Conservation (phyloP, 2,113 vertebrate genomes). For the Egretta garzetta region DNA sequence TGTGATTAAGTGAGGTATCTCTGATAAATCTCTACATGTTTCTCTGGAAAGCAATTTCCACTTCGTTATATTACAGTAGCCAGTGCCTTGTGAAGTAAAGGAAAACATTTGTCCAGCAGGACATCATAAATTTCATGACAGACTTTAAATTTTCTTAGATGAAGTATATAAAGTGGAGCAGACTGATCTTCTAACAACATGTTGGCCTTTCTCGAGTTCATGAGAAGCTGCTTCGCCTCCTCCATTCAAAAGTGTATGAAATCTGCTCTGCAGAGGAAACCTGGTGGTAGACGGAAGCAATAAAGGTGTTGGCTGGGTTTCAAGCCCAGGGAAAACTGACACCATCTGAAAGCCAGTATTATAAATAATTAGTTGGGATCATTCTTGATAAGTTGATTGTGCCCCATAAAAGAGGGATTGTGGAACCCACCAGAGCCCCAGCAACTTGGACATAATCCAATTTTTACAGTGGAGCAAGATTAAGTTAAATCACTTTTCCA, state of each 20-base stretch:
- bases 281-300: slow-evolving; percentile 20
- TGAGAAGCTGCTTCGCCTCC: background rate
- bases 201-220: slow-evolving; percentile 1
- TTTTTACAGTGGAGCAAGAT: slow-evolving; percentile 40
- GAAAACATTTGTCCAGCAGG: slow-evolving; percentile 49
- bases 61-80: slow-evolving; percentile 62
- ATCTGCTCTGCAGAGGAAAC: slow-evolving; percentile 17
- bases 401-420: slow-evolving; percentile 42
- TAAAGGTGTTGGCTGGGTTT: slow-evolving; percentile 46
- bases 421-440: background rate
- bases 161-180: slow-evolving; percentile 42
- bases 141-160: slow-evolving; percentile 50
- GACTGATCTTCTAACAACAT: slow-evolving; percentile 29
- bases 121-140: slow-evolving; percentile 60
- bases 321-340: slow-evolving; percentile 28
- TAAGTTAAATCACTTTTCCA: slow-evolving; percentile 52
- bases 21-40: slow-evolving; percentile 33
- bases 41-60: slow-evolving; percentile 42
- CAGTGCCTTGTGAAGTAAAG: background rate
- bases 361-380: slow-evolving; percentile 53
- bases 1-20: slow-evolving; percentile 32
- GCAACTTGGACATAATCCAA: slow-evolving; percentile 1
- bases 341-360: slow-evolving; percentile 53
- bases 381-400: slow-evolving; percentile 54
- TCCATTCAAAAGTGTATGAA: background rate